These are phyloP conservation scores for Microctonus hyperodae DNA, from an alignment of 2,888 invertebrate genomes.

Conservation along the genomic window DNA sequence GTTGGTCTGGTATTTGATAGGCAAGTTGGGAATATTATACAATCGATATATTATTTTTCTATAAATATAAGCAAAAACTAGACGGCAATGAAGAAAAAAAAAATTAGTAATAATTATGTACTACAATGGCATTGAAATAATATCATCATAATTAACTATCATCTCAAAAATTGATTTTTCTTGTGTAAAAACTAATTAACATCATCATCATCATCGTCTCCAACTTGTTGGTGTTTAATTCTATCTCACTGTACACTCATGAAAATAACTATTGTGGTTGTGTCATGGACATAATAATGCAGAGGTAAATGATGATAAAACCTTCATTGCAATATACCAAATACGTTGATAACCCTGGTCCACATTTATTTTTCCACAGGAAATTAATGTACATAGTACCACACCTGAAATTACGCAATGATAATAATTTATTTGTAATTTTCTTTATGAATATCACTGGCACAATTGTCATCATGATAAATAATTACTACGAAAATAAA, in stretches of 20 bases:
- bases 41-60: conserved; percentile 10
- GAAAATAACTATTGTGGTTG: conserved; percentile 2
- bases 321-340: background rate
- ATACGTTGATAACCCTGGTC: conserved; percentile 8
- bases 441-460: background rate
- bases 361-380: conserved; percentile 9
- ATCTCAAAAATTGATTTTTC: background rate
- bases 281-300: background rate
- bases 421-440: background rate
- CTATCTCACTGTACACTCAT: background rate
- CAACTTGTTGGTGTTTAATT: background rate
- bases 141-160: background rate
- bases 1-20: conserved; percentile 1
- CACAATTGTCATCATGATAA: background rate
- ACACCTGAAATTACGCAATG: conserved; percentile 18
- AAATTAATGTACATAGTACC: conserved; percentile 13
- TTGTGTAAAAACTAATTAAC: background rate
- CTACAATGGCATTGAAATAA: conserved; percentile 29
- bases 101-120: conserved; percentile 16
- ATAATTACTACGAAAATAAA: background rate
- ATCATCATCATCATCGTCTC: background rate
- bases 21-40: conserved; percentile 1
- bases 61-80: background rate
- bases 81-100: background rate
- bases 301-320: background rate